Evolutionary conservation across 2,888 invertebrate species (phyloP), one percentile per base, ranked within the genome.

Genomic region (Sarcophaga variegata): DNA sequence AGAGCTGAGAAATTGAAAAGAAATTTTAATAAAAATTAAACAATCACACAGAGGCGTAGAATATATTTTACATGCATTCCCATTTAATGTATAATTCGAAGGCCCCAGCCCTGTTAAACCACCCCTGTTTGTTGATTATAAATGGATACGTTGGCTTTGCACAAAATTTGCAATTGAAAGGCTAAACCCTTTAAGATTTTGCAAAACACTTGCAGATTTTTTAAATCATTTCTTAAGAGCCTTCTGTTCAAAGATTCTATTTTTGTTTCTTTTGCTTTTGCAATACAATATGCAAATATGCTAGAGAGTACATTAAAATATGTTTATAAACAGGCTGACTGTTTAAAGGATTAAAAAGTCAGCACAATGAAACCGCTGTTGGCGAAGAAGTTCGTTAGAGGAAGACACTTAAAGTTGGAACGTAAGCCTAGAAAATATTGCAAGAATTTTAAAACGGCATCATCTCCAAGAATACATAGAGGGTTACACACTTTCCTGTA

Each of bases 131-230:
- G 90, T 89, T 89, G 89, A 89, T 54, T 12, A 54, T 14, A 17
- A 17, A 54, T 54, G 54, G 10, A 14, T 54, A 17, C 17, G 12
- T 14, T 54, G 54, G 54, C 54, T 14, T 54, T 14, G 89, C 89
- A 91, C 90, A 91, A 90, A 90, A 91, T 91, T 90, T 89, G 49
- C 47, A 27, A 80, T 22, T 64, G 66, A 81, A 79, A 83, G 78
- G 79, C 81, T 81, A 79, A 87, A 79, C 71, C 84, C 87, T 87
- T 81, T 82, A 87, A 84, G 87, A 84, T 71, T 84, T 87, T 80
- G 54, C 63, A 81, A 87, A 84, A 87, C 81, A 87, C 87, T 87
- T 87, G 79, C 59, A 87, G 87, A 81, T 84, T 75, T 79, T 84
- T 79, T 84, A 71, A 87, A 82, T 81, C 67, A 77, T 83, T 86